phyloP scores from a whole-genome alignment of 2,113 vertebrate genomes.

The Crotalus horridus region DNA sequence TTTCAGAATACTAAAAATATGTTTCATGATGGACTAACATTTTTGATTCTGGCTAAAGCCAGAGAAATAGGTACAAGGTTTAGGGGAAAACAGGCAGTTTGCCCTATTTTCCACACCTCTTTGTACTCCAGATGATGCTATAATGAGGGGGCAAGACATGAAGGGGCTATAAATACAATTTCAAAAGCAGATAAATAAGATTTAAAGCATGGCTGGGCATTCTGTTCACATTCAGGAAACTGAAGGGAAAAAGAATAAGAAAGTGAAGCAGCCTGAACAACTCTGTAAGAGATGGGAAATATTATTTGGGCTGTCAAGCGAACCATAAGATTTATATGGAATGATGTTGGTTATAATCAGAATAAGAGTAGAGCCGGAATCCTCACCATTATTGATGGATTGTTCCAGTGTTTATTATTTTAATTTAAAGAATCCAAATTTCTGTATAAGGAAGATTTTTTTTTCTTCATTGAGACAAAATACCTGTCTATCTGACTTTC shows the following conservation, averaged over 20 bases:
- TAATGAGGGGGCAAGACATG: background rate
- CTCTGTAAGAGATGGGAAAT: background rate
- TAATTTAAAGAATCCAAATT: background rate
- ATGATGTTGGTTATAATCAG: background rate
- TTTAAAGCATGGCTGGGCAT: background rate
- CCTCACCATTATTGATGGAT: background rate
- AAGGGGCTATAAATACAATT: background rate
- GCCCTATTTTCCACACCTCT: background rate
- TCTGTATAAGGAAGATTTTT: background rate
- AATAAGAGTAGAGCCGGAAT: background rate
- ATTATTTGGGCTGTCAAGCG: background rate
- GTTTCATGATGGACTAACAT: background rate
- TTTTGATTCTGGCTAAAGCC: background rate
- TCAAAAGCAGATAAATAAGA: background rate
- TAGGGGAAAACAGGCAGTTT: background rate
- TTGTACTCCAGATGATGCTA: background rate
- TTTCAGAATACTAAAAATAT: background rate
- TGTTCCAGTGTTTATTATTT: background rate
- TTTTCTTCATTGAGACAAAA: background rate
- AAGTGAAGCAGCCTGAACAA: background rate
- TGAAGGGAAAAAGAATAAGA: background rate
- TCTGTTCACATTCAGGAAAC: background rate
- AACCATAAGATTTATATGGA: background rate
- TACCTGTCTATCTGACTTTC: background rate
- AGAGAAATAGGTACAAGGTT: background rate